These are phyloP conservation scores for Maconellicoccus hirsutus DNA, from an alignment of 1,140 invertebrate species.

Conservation along the genomic window DNA sequence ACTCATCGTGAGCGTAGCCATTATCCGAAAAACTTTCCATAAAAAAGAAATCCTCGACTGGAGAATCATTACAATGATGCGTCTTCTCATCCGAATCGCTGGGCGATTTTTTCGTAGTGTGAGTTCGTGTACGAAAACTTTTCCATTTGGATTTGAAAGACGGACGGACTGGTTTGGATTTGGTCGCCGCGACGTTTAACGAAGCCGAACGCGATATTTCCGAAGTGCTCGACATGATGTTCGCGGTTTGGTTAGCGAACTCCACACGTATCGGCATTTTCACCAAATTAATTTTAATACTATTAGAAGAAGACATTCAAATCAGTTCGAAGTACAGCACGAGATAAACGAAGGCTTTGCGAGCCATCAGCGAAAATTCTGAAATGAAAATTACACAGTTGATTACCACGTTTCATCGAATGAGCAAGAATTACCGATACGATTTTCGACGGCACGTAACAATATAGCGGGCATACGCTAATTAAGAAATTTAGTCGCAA, in stretches of 20 bases:
- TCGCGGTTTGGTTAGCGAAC: slow-evolving; percentile 1
- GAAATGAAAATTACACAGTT: too few species aligned
- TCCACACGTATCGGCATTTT: background rate
- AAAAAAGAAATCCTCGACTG: slow-evolving; percentile 25
- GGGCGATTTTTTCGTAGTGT: background rate
- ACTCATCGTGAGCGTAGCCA: slow-evolving; percentile 53
- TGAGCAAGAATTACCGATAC: too few species aligned
- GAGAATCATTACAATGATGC: background rate
- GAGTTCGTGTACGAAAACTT: slow-evolving; percentile 24
- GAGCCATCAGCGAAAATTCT: too few species aligned
- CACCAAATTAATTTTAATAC: background rate
- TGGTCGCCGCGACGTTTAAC: slow-evolving; percentile 1
- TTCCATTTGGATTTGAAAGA: slow-evolving; percentile 26
- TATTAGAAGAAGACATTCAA: background rate
- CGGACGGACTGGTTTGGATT: slow-evolving; percentile 20
- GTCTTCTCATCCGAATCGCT: background rate
- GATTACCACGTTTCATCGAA: too few species aligned
- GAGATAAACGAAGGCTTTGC: too few species aligned
- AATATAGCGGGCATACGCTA: too few species aligned
- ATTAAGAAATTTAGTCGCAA: too few species aligned
- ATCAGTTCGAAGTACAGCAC: background rate
- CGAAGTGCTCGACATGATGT: slow-evolving; percentile 22
- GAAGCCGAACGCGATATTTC: background rate
- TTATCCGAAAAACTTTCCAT: slow-evolving; percentile 25
- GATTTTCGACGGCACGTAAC: too few species aligned